phyloP scores from a whole-genome alignment of 2,888 invertebrate species.

The Hermodice carunculata region DNA sequence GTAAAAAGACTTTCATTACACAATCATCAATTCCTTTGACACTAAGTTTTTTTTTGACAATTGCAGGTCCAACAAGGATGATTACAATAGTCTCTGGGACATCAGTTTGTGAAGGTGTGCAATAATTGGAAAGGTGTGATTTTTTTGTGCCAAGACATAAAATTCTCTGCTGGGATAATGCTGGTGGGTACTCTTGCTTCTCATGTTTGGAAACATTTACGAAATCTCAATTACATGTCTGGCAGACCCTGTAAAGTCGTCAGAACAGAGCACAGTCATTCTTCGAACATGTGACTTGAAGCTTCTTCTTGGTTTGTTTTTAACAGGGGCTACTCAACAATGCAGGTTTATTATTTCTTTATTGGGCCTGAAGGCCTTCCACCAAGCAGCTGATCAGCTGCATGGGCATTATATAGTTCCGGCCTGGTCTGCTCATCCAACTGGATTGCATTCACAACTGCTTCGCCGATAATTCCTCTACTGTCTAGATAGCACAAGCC shows the following conservation, averaged over 20 bases:
- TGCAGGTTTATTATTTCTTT: neutral
- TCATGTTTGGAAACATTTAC: too few relatives aligned
- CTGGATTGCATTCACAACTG: neutral
- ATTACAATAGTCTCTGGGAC: neutral
- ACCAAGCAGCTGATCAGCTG: neutral
- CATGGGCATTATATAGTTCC: neutral
- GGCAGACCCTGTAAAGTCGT: too few relatives aligned
- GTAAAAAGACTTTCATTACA: slow-evolving; percentile 14
- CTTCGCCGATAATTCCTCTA: neutral
- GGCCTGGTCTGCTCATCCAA: neutral
- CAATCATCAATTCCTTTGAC: neutral
- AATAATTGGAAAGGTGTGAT: neutral
- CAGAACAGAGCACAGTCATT: slow-evolving; percentile 22
- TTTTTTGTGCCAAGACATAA: neutral
- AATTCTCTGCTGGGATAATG: neutral
- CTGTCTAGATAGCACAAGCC: neutral
- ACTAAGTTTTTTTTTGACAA: neutral
- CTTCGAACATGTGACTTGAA: slow-evolving; percentile 9
- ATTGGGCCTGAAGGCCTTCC: neutral
- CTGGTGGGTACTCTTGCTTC: neutral
- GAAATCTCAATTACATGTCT: too few relatives aligned
- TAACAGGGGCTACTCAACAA: too few relatives aligned
- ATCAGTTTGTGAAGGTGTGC: neutral
- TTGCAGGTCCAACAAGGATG: slow-evolving; percentile 6
- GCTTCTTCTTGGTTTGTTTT: too few relatives aligned